Base-by-base conservation (phyloP, 2,888 invertebrate species). In the Synergus japonicus region DNA sequence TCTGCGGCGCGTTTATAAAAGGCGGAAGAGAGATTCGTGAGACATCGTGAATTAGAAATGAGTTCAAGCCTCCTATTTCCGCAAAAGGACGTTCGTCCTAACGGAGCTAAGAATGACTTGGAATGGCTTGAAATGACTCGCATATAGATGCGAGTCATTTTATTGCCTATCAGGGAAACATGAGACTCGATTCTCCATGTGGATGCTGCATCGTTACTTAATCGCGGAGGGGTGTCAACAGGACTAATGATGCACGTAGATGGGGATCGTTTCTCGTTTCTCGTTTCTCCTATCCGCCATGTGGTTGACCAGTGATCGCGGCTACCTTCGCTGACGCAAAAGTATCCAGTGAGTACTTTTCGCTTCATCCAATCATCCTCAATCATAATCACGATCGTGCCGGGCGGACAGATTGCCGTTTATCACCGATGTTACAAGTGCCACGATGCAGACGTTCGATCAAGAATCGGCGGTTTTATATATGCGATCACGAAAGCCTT, bases 151-250 rank as follows among this genome's bases (percentile, higher is more conserved):
- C 73, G 81, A 77, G 76, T 78, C 37, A 77, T 83, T 83, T 73
- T 54, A 73, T 41, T 73, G 73, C 49, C 67, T 46, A 44, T 29
- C 12, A 73, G 65, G 76, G 77, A 78, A n/a, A n/a, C 18, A 58
- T 58, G 18, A 58, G n/a, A 58, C 58, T 58, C 58, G 58, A 13
- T 63, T 22, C 82, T 76, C 76, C 77, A 79, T 81, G 78, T 76
- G 76, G 69, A 81, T 76, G 80, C 46, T 76, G 80, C 46, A 80
- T 81, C 76, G 81, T 82, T 82, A 82, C 82, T 83, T 83, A 83
- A 82, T 83, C 82, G 79, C 77, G 44, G 76, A 78, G 76, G 81
- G 79, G 82, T 82, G 83, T 83, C 83, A 83, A 83, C 81, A 78
- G 79, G 80, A 83, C 82, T 83, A 80, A 83, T 83, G 82, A 82